Conservation (phyloP, 2,797 vertebrate genomes). For the Sciaenops ocellatus region DNA sequence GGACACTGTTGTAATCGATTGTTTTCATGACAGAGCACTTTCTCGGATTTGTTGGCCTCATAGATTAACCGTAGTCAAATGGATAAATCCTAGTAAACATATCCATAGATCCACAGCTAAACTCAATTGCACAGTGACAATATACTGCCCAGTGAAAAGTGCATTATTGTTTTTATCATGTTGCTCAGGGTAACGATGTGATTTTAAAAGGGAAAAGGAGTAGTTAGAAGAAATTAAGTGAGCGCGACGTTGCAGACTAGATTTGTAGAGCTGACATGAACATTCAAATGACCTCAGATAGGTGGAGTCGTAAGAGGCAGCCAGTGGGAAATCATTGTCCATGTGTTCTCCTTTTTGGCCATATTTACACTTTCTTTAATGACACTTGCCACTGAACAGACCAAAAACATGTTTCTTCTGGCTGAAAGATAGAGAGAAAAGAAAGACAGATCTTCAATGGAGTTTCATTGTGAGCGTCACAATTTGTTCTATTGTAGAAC, state of each 20-base stretch:
- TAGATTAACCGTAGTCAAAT: constrained; percentile 60
- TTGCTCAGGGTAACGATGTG: constrained; percentile 94
- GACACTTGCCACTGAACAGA: constrained; percentile 97
- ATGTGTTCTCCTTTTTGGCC: constrained; percentile 78
- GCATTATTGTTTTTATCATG: constrained; percentile 96
- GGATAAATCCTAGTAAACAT: constrained; percentile 55
- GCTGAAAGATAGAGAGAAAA: constrained; percentile 84
- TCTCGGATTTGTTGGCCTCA: constrained; percentile 69
- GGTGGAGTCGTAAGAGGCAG: constrained; percentile 70
- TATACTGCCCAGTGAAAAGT: constrained; percentile 95
- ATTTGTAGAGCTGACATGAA: constrained; percentile 72
- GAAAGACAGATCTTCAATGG: constrained; percentile 88
- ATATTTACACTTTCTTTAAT: constrained; percentile 89
- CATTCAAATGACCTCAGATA: constrained; percentile 78
- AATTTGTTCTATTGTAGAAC: constrained; percentile 96
- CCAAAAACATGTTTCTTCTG: constrained; percentile 93
- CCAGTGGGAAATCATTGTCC: constrained; percentile 78
- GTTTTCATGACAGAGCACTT: constrained; percentile 76
- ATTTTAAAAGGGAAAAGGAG: constrained; percentile 60
- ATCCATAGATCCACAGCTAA: constrained; percentile 70
- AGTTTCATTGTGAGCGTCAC: constrained; percentile 91
- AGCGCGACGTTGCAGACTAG: constrained; percentile 62
- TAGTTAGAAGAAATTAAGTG: constrained; percentile 51
- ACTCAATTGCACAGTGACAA: constrained; percentile 91
- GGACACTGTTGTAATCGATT: constrained; percentile 72